These are phyloP conservation scores for Streblospio benedicti DNA, from an alignment of 1,140 invertebrate genomes.

Conservation along the genomic window DNA sequence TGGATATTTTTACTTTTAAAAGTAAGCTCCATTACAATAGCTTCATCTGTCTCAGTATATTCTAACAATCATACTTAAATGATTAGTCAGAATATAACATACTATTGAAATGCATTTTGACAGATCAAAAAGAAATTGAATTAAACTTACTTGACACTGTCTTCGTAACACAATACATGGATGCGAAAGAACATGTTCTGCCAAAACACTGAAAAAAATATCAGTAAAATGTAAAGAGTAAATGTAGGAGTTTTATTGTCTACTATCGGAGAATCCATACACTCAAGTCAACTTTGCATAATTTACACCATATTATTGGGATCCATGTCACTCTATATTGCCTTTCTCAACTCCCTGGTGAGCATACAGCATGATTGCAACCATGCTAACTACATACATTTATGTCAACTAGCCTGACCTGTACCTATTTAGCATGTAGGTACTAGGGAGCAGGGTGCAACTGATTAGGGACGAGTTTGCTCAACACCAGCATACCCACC, in stretches of 20 bases:
- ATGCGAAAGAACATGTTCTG: conserved; percentile 80
- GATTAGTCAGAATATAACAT: background rate
- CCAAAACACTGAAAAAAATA: conserved; percentile 24
- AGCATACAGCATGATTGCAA: too few relatives aligned
- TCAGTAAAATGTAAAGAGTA: background rate
- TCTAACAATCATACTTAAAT: background rate
- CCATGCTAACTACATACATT: conserved; percentile 4
- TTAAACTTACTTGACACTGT: conserved; percentile 73
- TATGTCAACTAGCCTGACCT: too few relatives aligned
- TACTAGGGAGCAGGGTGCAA: too few relatives aligned
- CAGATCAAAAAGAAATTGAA: background rate
- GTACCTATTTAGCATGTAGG: too few relatives aligned
- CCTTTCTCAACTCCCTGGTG: too few relatives aligned
- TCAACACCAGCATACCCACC: too few relatives aligned
- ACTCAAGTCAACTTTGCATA: too few relatives aligned
- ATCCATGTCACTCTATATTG: too few relatives aligned
- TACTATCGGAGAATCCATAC: too few relatives aligned
- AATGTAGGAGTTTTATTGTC: too few relatives aligned
- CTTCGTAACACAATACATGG: conserved; percentile 82
- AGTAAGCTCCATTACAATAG: background rate
- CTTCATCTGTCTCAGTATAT: background rate
- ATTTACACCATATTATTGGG: conserved; percentile 4
- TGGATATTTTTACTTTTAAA: background rate
- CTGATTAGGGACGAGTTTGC: too few relatives aligned
- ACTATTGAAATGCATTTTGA: background rate